Evolutionary conservation across 1,140 invertebrate genomes (phyloP).

Genomic region (Stegodyphus dumicola): DNA sequence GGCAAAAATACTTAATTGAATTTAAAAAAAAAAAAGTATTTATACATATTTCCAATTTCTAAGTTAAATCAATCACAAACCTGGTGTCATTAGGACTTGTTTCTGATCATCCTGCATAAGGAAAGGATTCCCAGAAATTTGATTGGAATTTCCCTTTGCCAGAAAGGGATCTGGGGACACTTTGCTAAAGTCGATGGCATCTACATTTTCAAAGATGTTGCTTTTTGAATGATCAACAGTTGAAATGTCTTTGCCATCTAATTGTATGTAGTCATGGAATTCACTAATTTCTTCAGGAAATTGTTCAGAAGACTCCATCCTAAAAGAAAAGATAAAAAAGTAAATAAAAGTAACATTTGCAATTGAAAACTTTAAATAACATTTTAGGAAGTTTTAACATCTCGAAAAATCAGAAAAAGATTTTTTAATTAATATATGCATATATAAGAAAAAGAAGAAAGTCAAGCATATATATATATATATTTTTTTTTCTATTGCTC

Average conservation of each 20-base stretch:
- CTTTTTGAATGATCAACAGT: slow-evolving; percentile 52
- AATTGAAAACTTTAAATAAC: too few relatives aligned
- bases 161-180: slow-evolving; percentile 55
- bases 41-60: too few relatives aligned
- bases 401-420: too few relatives aligned
- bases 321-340: not conserved
- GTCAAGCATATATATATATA: too few relatives aligned
- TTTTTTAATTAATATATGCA: too few relatives aligned
- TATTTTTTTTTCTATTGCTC: too few relatives aligned
- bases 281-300: slow-evolving; percentile 9
- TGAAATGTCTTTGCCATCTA: slow-evolving; percentile 46
- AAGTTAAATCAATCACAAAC: not conserved
- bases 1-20: not conserved
- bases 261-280: slow-evolving; percentile 20
- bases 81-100: slow-evolving; percentile 45
- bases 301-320: slow-evolving; percentile 21
- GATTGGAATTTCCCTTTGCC: slow-evolving; percentile 44
- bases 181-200: slow-evolving; percentile 42
- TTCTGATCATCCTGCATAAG: slow-evolving; percentile 52
- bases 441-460: too few relatives aligned
- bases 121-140: slow-evolving; percentile 54
- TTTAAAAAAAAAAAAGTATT: not conserved
- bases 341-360: not conserved
- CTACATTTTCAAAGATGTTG: slow-evolving; percentile 57
- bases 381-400: too few relatives aligned